Percentiles rank a stretch among this genome's conserved stretches.
phyloP scores from a whole-genome alignment of 2,797 vertebrate species.

The Philypnodon macrostomus region DNA sequence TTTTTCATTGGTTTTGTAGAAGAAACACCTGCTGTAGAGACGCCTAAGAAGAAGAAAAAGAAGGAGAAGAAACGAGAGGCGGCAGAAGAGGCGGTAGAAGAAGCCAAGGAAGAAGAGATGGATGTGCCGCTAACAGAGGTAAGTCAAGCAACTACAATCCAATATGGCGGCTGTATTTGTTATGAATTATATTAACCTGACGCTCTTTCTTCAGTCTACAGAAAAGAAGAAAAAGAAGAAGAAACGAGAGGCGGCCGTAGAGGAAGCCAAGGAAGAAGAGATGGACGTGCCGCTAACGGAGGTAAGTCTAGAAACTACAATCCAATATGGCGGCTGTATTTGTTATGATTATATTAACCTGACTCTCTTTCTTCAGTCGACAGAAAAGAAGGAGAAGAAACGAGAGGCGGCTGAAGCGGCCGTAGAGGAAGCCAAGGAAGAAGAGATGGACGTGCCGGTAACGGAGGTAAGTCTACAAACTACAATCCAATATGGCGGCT shows the following conservation, averaged over 20 bases:
- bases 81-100: constrained; percentile 32
- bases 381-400: too few relatives aligned
- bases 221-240: constrained; percentile 77
- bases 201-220: constrained; percentile 49
- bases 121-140: constrained; percentile 50
- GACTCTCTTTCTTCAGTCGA: too few relatives aligned
- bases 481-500: too few relatives aligned
- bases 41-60: constrained; percentile 80
- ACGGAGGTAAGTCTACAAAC: too few relatives aligned
- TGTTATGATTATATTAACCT: too few relatives aligned
- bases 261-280: constrained; percentile 78
- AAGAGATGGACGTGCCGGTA: too few relatives aligned
- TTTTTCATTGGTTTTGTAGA: background rate
- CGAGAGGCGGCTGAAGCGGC: too few relatives aligned
- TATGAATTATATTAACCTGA: background rate
- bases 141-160: background rate
- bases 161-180: too few relatives aligned
- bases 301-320: too few relatives aligned
- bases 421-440: too few relatives aligned
- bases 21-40: constrained; percentile 46
- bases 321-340: too few relatives aligned
- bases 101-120: constrained; percentile 38
- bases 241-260: constrained; percentile 62
- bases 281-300: too few relatives aligned
- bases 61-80: constrained; percentile 74